A percentile compares a stretch with the other conserved stretches of the same genome.
Evolutionary conservation across 2,113 vertebrate species (phyloP).

Genomic region (Bungarus multicinctus): DNA sequence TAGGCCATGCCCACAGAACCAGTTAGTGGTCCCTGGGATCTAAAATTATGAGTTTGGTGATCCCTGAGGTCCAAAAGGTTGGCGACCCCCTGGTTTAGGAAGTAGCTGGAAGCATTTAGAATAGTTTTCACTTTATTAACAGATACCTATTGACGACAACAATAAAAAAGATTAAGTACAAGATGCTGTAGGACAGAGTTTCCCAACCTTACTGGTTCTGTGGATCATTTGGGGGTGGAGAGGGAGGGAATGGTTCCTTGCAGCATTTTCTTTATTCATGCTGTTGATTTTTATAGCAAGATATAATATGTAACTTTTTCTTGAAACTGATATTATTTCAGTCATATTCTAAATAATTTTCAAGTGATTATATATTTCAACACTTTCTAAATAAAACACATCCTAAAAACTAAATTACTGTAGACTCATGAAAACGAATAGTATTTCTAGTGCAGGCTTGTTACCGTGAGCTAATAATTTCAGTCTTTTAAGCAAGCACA

Average conservation of each 20-base stretch:
- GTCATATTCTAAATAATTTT: conserved; percentile 44
- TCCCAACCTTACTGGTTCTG: background rate
- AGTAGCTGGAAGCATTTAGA: background rate
- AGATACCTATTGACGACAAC: background rate
- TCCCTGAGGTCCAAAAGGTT: too few species aligned
- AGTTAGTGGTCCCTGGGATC: too few species aligned
- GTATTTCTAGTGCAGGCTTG: conserved; percentile 79
- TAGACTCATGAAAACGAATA: conserved; percentile 74
- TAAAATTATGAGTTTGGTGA: too few species aligned
- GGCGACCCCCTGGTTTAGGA: too few species aligned
- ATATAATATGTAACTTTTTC: conserved; percentile 20
- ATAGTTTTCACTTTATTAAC: background rate
- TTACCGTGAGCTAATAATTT: conserved; percentile 79
- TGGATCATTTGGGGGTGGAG: background rate
- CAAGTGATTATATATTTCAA: conserved; percentile 48
- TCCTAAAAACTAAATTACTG: conserved; percentile 69
- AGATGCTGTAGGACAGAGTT: background rate
- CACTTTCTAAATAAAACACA: conserved; percentile 64
- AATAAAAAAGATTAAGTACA: background rate
- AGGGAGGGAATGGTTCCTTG: background rate
- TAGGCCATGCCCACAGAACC: too few species aligned
- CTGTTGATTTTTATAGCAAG: conserved; percentile 31
- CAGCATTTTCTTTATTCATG: conserved; percentile 9
- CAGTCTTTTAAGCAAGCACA: conserved; percentile 74
- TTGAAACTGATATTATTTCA: conserved; percentile 21